Evolutionary conservation across 2,797 vertebrate genomes (phyloP), one percentile per base, ranked within the genome.

Genomic region (Rhodeus uyekii): DNA sequence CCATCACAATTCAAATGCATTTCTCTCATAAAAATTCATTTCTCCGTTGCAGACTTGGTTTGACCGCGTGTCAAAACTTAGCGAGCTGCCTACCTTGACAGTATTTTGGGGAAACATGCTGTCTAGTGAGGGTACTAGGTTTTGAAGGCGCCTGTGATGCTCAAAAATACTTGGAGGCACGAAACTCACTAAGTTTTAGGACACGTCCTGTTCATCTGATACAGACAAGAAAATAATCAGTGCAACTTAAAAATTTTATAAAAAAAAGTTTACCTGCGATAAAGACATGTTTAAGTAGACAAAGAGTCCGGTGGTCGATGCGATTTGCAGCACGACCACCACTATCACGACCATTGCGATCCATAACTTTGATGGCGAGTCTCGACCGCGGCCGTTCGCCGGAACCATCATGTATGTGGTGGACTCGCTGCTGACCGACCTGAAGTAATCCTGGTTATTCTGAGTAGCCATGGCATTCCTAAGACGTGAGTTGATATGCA

Each of bases 221-320:
- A 29, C 13, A 12, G 9, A 36, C 50, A 42, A 71, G 53, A 36
- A 63, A 19, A 44, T 42, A 53, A 38, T 5, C 8, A 44, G 19
- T 5, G 42, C 39, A 34, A 46, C 19, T 24, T 10, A n/a, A n/a
- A n/a, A n/a, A n/a, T n/a, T n/a, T n/a, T n/a, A n/a, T 5, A 5
- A 9, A 38, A 64, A 12, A 29, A 1, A 0, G n/a, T 82, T 76
- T 91, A 96, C 95, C 94, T 96, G 94, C 7, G 95, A 96, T 89
- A 96, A 93, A 86, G 95, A 95, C 93, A 94, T 93, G 89, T 94
- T 94, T 90, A 97, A 94, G 90, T 96, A 96, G 86, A 96, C 94
- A 89, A 96, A 96, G 86, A 96, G 93, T 53, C 93, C 94, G 1
- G 95, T 96, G 85, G 95, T 95, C 78, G 94, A 96, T 38, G 94